Base-by-base conservation (phyloP, 2,797 vertebrate species). In the Scleropages formosus region DNA sequence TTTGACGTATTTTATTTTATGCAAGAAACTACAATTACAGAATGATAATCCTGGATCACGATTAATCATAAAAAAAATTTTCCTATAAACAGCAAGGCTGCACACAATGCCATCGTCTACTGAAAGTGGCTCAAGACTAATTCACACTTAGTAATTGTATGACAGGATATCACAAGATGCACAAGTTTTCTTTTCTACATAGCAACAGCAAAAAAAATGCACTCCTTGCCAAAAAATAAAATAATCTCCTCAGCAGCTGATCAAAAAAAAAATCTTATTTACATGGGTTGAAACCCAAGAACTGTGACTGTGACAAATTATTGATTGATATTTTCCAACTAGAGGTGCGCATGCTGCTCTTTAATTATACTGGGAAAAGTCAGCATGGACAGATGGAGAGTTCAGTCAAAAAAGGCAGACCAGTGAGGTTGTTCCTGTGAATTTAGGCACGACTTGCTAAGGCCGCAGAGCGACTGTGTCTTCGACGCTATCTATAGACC, bases 271-370 rank as follows among this genome's bases (percentile, higher is more conserved):
- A 31, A 61, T 56, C 46, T 44, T 70, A 22, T 59, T 46, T 24
- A 27, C 20, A 56, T 53, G 24, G 47, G 1, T 24, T 70, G 22
- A 18, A 53, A 11, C 13, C 46, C 22, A 46, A 20, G 16, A 46
- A 47, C 8, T 61, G 18, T 16, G 6, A 72, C 26, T 27, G 18
- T 65, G 22, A 31, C 58, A 68, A 51, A 81, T 80, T 73, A 80
- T 22, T 75, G 62, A 72, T 65, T 53, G 44, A 70, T 77, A 62
- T 56, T 69, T 78, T 53, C 78, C 56, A 79, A 73, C 72, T 73
- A 76, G 71, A 59, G 27, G 68, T 47, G 51, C 67, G 27, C 51
- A 77, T 59, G 66, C 72, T 22, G 73, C 64, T 18, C 44, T 22
- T 70, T 31, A 27, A 79, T 31, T 61, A 75, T 80, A 73, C 77